Evolutionary conservation across 2,797 vertebrate genomes (phyloP).

Genomic region (Danio choprae): DNA sequence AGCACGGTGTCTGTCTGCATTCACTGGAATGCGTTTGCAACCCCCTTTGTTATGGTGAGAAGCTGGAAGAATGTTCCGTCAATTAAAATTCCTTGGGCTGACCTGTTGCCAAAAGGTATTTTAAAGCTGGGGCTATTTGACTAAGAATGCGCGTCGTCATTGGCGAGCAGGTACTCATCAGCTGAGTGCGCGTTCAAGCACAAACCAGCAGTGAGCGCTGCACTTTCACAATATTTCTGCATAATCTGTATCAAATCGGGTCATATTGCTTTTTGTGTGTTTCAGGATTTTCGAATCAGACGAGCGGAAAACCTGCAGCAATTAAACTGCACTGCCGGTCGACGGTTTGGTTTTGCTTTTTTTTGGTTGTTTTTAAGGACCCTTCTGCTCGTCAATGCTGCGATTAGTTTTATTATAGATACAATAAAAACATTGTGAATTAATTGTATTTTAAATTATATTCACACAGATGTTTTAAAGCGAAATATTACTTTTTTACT

Average conservation of each 20-base stretch:
- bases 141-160: conserved; percentile 59
- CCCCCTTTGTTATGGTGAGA: conserved; percentile 65
- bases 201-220: conserved; percentile 17
- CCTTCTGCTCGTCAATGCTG: too few relatives aligned
- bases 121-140: conserved; percentile 57
- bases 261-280: not conserved
- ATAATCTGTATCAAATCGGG: not conserved
- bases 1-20: conserved; percentile 58
- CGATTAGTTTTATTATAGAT: too few relatives aligned
- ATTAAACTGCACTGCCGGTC: too few relatives aligned
- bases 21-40: conserved; percentile 61
- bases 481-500: too few relatives aligned
- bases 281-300: not conserved
- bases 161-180: conserved; percentile 52
- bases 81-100: conserved; percentile 65
- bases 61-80: conserved; percentile 62
- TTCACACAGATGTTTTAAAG: too few relatives aligned
- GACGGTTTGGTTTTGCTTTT: too few relatives aligned
- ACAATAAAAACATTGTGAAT: too few relatives aligned
- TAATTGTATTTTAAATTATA: too few relatives aligned
- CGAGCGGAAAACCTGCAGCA: not conserved
- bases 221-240: conserved; percentile 1
- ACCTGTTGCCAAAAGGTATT: conserved; percentile 64
- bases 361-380: too few relatives aligned
- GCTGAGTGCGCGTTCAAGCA: not conserved